phyloP scores from a whole-genome alignment of 2,888 invertebrate species.

The Tipula unca region DNA sequence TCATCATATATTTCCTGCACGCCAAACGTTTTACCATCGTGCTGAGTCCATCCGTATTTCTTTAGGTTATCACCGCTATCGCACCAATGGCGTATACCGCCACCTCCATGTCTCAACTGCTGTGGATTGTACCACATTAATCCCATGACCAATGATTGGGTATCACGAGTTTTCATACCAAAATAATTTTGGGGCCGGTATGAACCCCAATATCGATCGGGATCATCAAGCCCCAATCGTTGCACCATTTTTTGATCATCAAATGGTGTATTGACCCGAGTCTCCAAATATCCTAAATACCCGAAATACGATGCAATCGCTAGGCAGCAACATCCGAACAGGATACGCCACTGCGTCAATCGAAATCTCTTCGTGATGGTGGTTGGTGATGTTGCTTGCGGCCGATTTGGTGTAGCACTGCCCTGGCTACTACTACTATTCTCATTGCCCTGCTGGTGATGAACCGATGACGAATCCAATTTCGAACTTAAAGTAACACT shows the following conservation, averaged over 20 bases:
- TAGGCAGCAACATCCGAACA: slow-evolving; percentile 53
- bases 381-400: slow-evolving; percentile 25
- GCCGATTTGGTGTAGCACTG: slow-evolving; percentile 33
- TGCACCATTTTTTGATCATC: slow-evolving; percentile 55
- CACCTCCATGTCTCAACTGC: slow-evolving; percentile 55
- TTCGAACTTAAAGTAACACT: not conserved
- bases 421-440: slow-evolving; percentile 40
- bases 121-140: slow-evolving; percentile 92
- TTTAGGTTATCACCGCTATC: slow-evolving; percentile 76
- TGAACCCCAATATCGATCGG: slow-evolving; percentile 86
- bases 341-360: slow-evolving; percentile 50
- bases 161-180: slow-evolving; percentile 84
- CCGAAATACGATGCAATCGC: slow-evolving; percentile 65
- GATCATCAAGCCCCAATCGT: slow-evolving; percentile 59
- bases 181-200: slow-evolving; percentile 85
- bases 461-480: not conserved
- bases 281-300: slow-evolving; percentile 76
- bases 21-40: slow-evolving; percentile 89
- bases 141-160: slow-evolving; percentile 82
- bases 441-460: slow-evolving; percentile 15
- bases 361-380: slow-evolving; percentile 24
- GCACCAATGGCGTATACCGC: slow-evolving; percentile 86
- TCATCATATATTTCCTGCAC: slow-evolving; percentile 80
- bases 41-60: slow-evolving; percentile 83
- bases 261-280: slow-evolving; percentile 78